Percentiles rank a stretch among this genome's conserved stretches.
Evolutionary conservation across 2,113 vertebrate species (phyloP).

Genomic region (Epinephelus moara): DNA sequence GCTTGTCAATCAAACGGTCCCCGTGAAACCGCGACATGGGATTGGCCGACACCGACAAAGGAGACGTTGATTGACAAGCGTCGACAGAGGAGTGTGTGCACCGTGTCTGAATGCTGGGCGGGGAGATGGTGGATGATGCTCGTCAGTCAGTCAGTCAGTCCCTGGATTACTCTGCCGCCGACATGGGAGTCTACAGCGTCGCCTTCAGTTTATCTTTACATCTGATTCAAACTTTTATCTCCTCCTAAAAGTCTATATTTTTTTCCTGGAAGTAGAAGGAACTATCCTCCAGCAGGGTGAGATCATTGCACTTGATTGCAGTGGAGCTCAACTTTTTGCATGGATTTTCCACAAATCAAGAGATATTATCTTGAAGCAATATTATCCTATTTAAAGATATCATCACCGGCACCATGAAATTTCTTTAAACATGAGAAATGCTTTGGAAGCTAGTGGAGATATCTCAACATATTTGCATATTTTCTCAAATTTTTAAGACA

Average conservation of each 20-base stretch:
- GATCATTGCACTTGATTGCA: constrained; percentile 17
- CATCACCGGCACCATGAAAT: constrained; percentile 7
- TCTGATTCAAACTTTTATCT: constrained; percentile 51
- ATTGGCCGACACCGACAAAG: constrained; percentile 66
- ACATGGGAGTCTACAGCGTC: constrained; percentile 27
- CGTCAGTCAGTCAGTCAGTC: constrained; percentile 39
- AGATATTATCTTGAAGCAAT: constrained; percentile 15
- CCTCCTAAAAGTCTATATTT: constrained; percentile 20
- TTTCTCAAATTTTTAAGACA: not conserved
- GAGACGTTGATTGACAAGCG: constrained; percentile 68
- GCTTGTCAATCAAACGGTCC: constrained; percentile 60
- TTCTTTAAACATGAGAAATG: constrained; percentile 3
- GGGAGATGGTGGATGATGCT: constrained; percentile 14
- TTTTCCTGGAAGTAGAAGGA: constrained; percentile 14
- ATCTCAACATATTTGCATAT: constrained; percentile 1
- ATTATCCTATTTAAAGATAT: constrained; percentile 39
- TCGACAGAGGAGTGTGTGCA: constrained; percentile 44
- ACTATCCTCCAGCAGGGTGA: not conserved
- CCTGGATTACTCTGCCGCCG: constrained; percentile 34
- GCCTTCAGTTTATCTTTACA: constrained; percentile 43
- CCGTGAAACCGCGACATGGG: constrained; percentile 40
- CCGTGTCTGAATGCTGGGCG: constrained; percentile 33
- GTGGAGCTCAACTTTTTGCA: constrained; percentile 9
- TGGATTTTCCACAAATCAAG: constrained; percentile 18
- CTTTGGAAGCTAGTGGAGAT: not conserved